Conservation (phyloP, 2,797 vertebrate genomes). For the Rhinogobio ventralis region DNA sequence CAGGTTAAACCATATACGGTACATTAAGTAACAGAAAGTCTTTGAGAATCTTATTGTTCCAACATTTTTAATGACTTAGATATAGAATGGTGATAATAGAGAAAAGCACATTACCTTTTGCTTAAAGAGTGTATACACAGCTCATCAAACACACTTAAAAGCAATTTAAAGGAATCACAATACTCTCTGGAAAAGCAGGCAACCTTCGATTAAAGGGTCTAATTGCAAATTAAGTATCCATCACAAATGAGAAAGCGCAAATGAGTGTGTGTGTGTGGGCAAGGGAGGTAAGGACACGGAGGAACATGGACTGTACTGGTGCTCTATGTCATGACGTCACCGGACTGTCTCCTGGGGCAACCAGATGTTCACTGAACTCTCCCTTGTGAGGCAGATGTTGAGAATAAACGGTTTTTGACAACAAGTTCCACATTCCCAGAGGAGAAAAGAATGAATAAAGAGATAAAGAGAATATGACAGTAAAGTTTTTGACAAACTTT, state of each 20-base stretch:
- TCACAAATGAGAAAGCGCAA: slow-evolving; percentile 70
- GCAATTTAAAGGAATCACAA: slow-evolving; percentile 75
- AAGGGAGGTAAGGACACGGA: too few relatives aligned
- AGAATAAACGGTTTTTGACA: slow-evolving; percentile 34
- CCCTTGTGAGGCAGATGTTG: slow-evolving; percentile 37
- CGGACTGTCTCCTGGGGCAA: slow-evolving; percentile 44
- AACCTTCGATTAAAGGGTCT: slow-evolving; percentile 76
- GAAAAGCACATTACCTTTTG: slow-evolving; percentile 67
- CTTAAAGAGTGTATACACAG: slow-evolving; percentile 69
- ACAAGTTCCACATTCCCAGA: slow-evolving; percentile 2
- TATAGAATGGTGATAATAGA: background rate
- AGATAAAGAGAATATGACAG: slow-evolving; percentile 25
- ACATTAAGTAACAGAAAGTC: background rate
- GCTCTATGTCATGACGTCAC: slow-evolving; percentile 17
- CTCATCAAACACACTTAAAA: slow-evolving; percentile 76
- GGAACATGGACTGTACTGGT: too few relatives aligned
- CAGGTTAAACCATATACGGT: background rate
- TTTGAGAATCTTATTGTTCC: background rate
- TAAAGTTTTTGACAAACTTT: slow-evolving; percentile 23
- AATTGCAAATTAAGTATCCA: slow-evolving; percentile 80
- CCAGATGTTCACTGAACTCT: slow-evolving; percentile 39
- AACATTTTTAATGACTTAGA: background rate
- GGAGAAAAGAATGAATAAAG: slow-evolving; percentile 27
- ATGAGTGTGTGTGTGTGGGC: background rate
- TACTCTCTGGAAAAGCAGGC: slow-evolving; percentile 75